These are phyloP conservation scores for Theonella swinhoei DNA, from an alignment of 37 sponge, comb jelly and placozoan genomes.

Conservation along the genomic window DNA sequence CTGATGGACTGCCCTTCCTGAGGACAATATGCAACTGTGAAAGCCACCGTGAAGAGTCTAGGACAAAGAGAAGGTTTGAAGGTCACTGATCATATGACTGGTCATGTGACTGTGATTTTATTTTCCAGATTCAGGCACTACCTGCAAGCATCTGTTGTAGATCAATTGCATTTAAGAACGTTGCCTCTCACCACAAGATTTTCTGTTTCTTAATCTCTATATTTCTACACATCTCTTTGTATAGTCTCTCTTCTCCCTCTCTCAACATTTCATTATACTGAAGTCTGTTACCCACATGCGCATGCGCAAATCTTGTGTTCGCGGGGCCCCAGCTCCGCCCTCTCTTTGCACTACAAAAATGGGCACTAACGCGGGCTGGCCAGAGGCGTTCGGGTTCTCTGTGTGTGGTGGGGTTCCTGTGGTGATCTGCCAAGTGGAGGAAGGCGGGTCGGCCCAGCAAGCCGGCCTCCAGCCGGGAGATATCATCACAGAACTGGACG, in stretches of 20 bases:
- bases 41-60: neutral
- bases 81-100: neutral
- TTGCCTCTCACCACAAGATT: neutral
- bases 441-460: slow-evolving; percentile 73
- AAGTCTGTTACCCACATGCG: neutral
- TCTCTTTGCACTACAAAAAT: slow-evolving; percentile 13
- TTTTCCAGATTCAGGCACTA: neutral
- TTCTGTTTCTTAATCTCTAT: too few relatives aligned
- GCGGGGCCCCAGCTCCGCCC: neutral
- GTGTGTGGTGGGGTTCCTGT: slow-evolving; percentile 63
- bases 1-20: neutral
- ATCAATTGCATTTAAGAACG: neutral
- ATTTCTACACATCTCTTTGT: neutral
- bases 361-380: slow-evolving; percentile 88
- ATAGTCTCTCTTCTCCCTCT: neutral
- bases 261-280: neutral
- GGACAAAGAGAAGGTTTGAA: neutral
- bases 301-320: neutral
- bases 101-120: neutral
- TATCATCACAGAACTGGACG: slow-evolving; percentile 74
- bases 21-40: neutral
- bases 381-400: slow-evolving; percentile 88
- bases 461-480: slow-evolving; percentile 83
- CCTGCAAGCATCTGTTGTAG: neutral
- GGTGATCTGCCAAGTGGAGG: slow-evolving; percentile 58